Evolutionary conservation across 2,888 invertebrate species (phyloP), one percentile per base, ranked within the genome.

Genomic region (Dryobota labecula): DNA sequence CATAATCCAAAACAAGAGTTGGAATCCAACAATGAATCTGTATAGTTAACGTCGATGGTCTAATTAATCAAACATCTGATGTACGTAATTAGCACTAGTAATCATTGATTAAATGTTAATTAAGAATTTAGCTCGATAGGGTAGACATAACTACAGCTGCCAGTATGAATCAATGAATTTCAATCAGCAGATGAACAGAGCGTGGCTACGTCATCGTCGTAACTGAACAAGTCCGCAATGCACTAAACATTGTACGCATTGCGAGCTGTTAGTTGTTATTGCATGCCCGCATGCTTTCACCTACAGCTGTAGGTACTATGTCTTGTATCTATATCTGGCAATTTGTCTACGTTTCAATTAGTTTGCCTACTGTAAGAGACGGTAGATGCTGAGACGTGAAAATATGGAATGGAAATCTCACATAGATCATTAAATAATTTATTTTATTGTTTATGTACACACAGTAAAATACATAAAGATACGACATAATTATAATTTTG

Each of bases 181-280:
- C 87, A 91, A 89, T 91, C 86, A 89, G 82, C 81, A 84, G 84
- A 87, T 88, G 86, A 83, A 76, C 88, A 85, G 82, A 87, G 83
- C 82, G 81, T 74, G 76, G 73, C 73, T 71, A 72, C 75, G 78
- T 79, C 83, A 80, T 70, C 80, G 70, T 78, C 83, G 86, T 85
- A 87, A 82, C 81, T 81, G 84, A 87, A 87, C 85, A 82, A 88
- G 77, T 83, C 80, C 79, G 81, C 84, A 86, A 85, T 88, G 88
- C 86, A 87, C 87, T 87, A 88, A 72, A 89, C 87, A 88, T 88
- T 87, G 85, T 82, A 79, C 81, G 78, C 86, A 89, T 82, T 86
- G 87, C 84, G 80, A 86, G 85, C 86, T 89, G 89, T 91, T 91
- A 88, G 85, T 88, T 86, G 87, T 87, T 89, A 90, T 88, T 91